phyloP scores from a whole-genome alignment of 2,113 vertebrate genomes.

The Fulmarus glacialis region DNA sequence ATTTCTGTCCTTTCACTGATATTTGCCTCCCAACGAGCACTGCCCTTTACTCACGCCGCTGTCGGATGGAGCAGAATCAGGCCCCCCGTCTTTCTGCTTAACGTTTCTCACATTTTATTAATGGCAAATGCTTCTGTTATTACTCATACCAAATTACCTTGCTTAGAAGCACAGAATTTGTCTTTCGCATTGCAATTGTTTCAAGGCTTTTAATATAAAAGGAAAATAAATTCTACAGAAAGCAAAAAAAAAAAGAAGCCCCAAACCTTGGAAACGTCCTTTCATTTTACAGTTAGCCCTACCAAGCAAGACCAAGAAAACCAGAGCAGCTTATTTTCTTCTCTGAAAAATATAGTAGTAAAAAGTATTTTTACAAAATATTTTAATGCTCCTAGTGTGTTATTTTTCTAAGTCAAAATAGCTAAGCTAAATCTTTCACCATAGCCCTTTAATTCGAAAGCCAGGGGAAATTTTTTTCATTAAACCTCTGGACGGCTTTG shows the following conservation, averaged over 20 bases:
- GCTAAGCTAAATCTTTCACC: slow-evolving; percentile 66
- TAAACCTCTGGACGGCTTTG: slow-evolving; percentile 67
- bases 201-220: slow-evolving; percentile 43
- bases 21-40: background rate
- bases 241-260: background rate
- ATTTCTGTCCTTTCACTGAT: background rate
- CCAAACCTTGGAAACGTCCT: background rate
- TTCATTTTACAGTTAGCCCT: background rate
- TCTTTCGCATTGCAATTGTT: background rate
- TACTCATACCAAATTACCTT: background rate
- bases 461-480: slow-evolving; percentile 70
- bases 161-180: background rate
- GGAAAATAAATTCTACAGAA: slow-evolving; percentile 26
- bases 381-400: slow-evolving; percentile 41
- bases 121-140: background rate
- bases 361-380: slow-evolving; percentile 47
- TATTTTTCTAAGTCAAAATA: slow-evolving; percentile 67
- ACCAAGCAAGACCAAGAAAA: background rate
- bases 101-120: background rate
- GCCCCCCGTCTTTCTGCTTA: background rate
- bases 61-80: background rate
- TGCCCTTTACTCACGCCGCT: background rate
- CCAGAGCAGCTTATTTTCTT: background rate
- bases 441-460: slow-evolving; percentile 64
- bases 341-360: background rate